Conservation (phyloP, 2,113 vertebrate species). For the Plecturocebus donacophilus region DNA sequence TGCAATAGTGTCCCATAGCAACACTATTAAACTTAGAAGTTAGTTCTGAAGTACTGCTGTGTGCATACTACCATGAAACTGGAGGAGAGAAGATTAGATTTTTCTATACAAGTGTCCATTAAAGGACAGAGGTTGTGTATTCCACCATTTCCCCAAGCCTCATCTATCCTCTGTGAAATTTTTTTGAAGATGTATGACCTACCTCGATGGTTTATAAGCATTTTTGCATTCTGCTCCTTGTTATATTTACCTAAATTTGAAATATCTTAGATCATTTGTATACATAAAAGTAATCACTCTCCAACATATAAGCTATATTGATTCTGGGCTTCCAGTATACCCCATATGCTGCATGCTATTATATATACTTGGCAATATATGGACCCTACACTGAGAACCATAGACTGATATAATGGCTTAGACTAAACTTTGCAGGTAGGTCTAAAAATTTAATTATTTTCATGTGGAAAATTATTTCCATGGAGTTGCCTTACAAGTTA, state of each 20-base stretch:
- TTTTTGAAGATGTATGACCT: not conserved
- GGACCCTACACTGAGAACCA: not conserved
- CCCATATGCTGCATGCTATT: not conserved
- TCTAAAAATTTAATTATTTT: not conserved
- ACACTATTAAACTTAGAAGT: not conserved
- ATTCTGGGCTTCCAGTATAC: not conserved
- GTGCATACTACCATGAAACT: not conserved
- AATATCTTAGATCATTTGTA: not conserved
- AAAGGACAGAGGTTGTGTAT: not conserved
- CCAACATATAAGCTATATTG: not conserved
- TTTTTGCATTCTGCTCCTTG: not conserved
- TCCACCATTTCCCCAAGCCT: not conserved
- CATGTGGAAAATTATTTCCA: not conserved
- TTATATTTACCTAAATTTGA: not conserved
- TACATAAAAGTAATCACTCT: not conserved
- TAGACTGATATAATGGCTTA: not conserved
- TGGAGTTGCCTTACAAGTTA: not conserved
- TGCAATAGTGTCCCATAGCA: not conserved
- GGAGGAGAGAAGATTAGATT: not conserved
- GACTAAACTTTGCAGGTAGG: not conserved
- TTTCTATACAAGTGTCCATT: not conserved
- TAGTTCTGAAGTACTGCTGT: not conserved
- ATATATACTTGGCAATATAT: not conserved
- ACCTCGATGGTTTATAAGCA: not conserved
- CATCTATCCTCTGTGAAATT: not conserved